A percentile compares a stretch with the other conserved stretches of the same genome.
Evolutionary conservation across 2,113 vertebrate genomes (phyloP).

Genomic region (Phalacrocorax brasilianus): DNA sequence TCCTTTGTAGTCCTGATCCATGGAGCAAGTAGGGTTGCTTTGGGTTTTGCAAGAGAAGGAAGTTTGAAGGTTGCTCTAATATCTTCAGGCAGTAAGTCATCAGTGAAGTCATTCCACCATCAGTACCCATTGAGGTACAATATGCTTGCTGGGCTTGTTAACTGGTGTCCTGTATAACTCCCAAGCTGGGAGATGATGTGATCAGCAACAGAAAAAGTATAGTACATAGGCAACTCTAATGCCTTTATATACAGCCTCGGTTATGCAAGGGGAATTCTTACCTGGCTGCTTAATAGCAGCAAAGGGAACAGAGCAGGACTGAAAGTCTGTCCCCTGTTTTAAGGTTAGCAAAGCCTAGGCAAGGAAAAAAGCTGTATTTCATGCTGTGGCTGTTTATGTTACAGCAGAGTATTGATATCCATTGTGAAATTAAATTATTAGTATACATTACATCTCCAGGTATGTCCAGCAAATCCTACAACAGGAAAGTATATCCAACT

Average conservation of each 20-base stretch:
- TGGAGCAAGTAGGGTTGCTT: not conserved
- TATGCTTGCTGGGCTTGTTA: not conserved
- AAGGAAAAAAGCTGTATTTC: not conserved
- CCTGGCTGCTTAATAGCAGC: not conserved
- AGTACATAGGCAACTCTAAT: not conserved
- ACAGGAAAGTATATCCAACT: constrained; percentile 27
- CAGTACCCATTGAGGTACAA: not conserved
- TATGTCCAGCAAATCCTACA: constrained; percentile 29
- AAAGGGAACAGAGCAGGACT: not conserved
- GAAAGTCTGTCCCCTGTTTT: not conserved
- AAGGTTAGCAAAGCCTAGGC: not conserved
- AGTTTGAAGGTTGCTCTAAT: not conserved
- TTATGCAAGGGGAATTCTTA: not conserved
- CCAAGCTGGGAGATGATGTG: not conserved
- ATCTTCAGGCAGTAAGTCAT: not conserved
- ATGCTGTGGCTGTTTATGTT: not conserved
- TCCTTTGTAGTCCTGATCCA: not conserved
- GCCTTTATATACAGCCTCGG: not conserved
- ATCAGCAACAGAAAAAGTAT: not conserved
- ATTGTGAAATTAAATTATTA: not conserved
- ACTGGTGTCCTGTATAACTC: not conserved
- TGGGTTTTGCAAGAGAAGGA: not conserved
- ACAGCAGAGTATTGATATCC: not conserved
- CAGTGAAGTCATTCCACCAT: not conserved
- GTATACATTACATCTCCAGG: not conserved